Conservation (phyloP, 2,797 vertebrate genomes). For the Hippopotamyrus pictus region DNA sequence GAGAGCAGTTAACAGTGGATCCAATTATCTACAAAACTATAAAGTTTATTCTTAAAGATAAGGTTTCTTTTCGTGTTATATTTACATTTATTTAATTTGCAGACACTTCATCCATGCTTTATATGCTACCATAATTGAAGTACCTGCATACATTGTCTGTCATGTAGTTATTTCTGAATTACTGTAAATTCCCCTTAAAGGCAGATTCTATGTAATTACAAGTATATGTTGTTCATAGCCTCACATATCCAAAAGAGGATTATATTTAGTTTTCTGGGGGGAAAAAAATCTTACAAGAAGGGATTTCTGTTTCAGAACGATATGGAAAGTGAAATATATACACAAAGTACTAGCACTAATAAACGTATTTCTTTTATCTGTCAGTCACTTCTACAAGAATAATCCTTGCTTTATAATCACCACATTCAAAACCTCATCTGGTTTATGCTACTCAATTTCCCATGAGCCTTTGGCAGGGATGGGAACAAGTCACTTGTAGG, state of each 20-base stretch:
- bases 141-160: neutral
- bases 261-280: neutral
- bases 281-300: neutral
- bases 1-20: conserved; percentile 44
- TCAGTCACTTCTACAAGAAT: neutral
- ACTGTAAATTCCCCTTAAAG: neutral
- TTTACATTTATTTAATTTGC: neutral
- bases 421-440: neutral
- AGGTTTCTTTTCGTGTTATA: neutral
- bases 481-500: neutral
- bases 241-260: neutral
- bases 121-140: neutral
- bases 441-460: neutral
- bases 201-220: neutral
- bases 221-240: neutral
- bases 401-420: neutral
- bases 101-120: neutral
- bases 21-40: conserved; percentile 54
- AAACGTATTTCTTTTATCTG: neutral
- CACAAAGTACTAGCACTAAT: neutral
- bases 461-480: neutral
- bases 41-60: conserved; percentile 27
- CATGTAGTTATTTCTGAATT: neutral
- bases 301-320: neutral
- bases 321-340: neutral